Evolutionary conservation across 2,113 vertebrate species (phyloP).

Genomic region (Phocoena phocoena): DNA sequence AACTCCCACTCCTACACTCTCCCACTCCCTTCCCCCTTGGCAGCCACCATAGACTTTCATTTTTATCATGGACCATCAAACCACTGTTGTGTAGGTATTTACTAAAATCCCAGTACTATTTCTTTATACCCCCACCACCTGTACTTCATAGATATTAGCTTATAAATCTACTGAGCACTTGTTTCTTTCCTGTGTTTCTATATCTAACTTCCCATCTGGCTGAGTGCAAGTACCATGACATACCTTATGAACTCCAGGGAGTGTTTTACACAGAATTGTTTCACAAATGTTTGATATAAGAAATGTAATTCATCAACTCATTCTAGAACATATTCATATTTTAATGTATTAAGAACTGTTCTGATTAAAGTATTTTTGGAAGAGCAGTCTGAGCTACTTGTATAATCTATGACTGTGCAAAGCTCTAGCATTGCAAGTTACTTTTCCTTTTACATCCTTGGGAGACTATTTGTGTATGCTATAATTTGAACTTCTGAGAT

Average conservation of each 20-base stretch:
- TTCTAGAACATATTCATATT: not conserved
- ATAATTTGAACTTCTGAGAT: not conserved
- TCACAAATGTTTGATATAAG: not conserved
- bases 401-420: not conserved
- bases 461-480: not conserved
- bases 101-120: not conserved
- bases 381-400: not conserved
- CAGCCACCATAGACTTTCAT: too few species aligned
- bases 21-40: too few species aligned
- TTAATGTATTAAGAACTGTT: not conserved
- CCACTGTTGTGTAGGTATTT: not conserved
- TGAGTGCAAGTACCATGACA: not conserved
- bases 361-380: not conserved
- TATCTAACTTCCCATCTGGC: not conserved
- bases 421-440: not conserved
- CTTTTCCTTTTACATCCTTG: not conserved
- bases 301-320: not conserved
- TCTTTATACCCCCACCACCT: not conserved
- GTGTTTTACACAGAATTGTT: not conserved
- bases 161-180: not conserved
- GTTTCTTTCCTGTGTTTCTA: not conserved
- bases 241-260: not conserved
- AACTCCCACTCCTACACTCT: too few species aligned
- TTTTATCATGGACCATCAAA: not conserved
- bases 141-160: not conserved